A percentile compares a stretch with the other conserved stretches of the same genome.
phyloP scores from a whole-genome alignment of 2,888 invertebrate genomes.

The Anarsia innoxiella region DNA sequence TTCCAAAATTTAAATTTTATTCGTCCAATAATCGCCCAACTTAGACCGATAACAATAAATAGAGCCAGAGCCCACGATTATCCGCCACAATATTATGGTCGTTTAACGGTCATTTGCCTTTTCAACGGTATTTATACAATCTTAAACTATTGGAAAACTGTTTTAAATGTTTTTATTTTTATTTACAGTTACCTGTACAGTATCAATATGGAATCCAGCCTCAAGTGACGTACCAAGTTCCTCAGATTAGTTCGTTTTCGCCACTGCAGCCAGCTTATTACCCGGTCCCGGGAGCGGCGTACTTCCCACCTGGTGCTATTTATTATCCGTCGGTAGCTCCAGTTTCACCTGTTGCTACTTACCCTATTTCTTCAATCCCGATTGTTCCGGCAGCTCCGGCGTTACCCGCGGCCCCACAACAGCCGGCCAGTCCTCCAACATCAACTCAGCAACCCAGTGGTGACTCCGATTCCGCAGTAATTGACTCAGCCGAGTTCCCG shows the following conservation, averaged over 20 bases:
- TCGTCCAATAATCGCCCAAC: too few relatives aligned
- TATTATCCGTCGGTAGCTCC: conserved; percentile 37
- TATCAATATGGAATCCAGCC: conserved; percentile 40
- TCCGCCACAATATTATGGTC: too few relatives aligned
- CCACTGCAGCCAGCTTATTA: conserved; percentile 39
- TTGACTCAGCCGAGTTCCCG: conserved; percentile 52
- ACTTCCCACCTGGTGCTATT: conserved; percentile 35
- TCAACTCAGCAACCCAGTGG: conserved; percentile 29
- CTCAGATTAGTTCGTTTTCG: conserved; percentile 33
- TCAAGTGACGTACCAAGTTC: conserved; percentile 43
- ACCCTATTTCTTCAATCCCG: conserved; percentile 27
- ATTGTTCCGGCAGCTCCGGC: conserved; percentile 22
- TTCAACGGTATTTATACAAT: too few relatives aligned
- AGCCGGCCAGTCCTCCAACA: not conserved
- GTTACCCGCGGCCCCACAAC: conserved; percentile 19
- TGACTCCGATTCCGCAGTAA: conserved; percentile 52
- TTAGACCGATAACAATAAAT: too few relatives aligned
- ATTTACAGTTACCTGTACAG: conserved; percentile 43
- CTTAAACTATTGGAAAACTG: too few relatives aligned
- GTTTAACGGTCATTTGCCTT: too few relatives aligned
- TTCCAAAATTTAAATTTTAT: too few relatives aligned
- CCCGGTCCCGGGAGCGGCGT: conserved; percentile 36
- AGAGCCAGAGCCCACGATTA: too few relatives aligned
- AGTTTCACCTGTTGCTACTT: conserved; percentile 19
- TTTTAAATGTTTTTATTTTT: too few relatives aligned